These are phyloP conservation scores for Festucalex cinctus DNA, from an alignment of 2,113 vertebrate genomes.

Conservation along the genomic window DNA sequence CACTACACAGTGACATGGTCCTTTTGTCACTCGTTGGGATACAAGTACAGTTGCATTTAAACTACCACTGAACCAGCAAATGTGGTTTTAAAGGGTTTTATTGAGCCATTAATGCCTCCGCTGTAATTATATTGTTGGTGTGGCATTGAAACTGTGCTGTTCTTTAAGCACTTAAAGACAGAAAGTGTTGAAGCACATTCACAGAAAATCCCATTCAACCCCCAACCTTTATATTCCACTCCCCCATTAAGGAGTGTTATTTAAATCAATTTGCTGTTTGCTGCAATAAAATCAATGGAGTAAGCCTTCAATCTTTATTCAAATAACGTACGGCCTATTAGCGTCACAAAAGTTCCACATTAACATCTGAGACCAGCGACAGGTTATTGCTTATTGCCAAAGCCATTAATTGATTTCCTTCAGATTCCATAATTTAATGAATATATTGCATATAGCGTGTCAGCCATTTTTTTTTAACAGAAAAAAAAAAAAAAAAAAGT, in stretches of 20 bases:
- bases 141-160: slow-evolving; percentile 2
- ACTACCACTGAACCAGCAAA: slow-evolving; percentile 4
- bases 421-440: slow-evolving; percentile 55
- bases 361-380: slow-evolving; percentile 44
- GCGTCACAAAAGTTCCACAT: slow-evolving; percentile 55
- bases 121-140: slow-evolving; percentile 23
- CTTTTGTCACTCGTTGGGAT: slow-evolving; percentile 19
- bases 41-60: slow-evolving; percentile 6
- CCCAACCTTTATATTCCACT: slow-evolving; percentile 42
- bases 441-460: slow-evolving; percentile 39
- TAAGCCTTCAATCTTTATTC: slow-evolving; percentile 57
- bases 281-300: slow-evolving; percentile 61
- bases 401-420: slow-evolving; percentile 60
- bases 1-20: slow-evolving; percentile 12
- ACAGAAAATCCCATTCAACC: slow-evolving; percentile 15
- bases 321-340: slow-evolving; percentile 56
- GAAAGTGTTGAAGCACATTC: slow-evolving; percentile 12
- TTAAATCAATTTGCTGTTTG: slow-evolving; percentile 59
- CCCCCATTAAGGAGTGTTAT: slow-evolving; percentile 48
- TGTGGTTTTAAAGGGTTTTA: slow-evolving; percentile 4
- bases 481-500: slow-evolving; percentile 4
- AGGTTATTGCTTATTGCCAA: slow-evolving; percentile 59
- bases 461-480: slow-evolving; percentile 11
- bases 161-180: slow-evolving; percentile 19
- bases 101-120: slow-evolving; percentile 12